These are phyloP conservation scores for Pterocles burchelli DNA, from an alignment of 2,113 vertebrate species.

Conservation along the genomic window DNA sequence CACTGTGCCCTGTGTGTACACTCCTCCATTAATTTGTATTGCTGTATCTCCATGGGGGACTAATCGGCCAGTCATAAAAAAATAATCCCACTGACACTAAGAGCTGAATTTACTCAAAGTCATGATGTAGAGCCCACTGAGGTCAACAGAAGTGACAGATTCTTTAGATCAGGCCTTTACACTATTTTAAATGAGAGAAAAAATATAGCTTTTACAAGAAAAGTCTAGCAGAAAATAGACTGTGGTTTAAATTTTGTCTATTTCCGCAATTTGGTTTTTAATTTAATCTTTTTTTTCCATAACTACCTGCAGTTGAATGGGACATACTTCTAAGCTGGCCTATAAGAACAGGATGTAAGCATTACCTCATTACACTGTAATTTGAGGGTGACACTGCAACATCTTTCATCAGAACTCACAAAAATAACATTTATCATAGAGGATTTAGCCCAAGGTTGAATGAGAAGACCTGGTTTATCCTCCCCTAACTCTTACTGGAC, in stretches of 20 bases:
- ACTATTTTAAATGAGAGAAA: not conserved
- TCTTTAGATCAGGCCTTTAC: not conserved
- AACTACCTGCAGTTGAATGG: not conserved
- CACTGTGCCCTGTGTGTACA: not conserved
- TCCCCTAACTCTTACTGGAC: not conserved
- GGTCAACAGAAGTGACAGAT: not conserved
- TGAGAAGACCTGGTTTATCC: not conserved
- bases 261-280: not conserved
- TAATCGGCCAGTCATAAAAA: conserved; percentile 8
- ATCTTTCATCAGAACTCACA: not conserved
- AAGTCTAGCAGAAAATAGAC: not conserved
- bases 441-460: not conserved
- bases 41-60: not conserved
- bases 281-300: not conserved
- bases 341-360: not conserved
- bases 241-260: not conserved
- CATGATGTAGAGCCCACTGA: not conserved
- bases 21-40: not conserved
- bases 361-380: not conserved
- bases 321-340: not conserved
- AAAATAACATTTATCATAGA: not conserved
- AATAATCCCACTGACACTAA: not conserved
- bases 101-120: not conserved
- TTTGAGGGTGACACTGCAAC: not conserved
- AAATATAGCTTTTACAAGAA: not conserved